Evolutionary conservation across 2,888 invertebrate species (phyloP), one percentile per base, ranked within the genome.

Genomic region (Herminia tarsipennalis): DNA sequence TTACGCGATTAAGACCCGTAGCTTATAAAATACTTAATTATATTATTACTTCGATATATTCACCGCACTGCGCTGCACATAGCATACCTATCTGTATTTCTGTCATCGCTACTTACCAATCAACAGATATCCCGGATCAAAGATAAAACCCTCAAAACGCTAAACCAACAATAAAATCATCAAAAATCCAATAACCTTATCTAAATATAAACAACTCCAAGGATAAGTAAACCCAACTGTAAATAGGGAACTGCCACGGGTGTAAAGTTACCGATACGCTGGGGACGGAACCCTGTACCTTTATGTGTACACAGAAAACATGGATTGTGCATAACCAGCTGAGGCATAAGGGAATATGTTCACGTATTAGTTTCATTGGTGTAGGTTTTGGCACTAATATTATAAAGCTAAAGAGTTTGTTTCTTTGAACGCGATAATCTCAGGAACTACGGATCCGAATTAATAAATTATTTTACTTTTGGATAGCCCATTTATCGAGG

Each of bases 261-360:
- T 29, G 29, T 45, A 52, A 58, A 63, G 56, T 63, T 53, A 38
- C 28, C 32, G 16, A 46, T 41, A 48, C 59, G 56, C 44, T 29
- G 32, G 52, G 41, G 45, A 45, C 17, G 12, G 6, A 24, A 32
- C 34, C 37, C 42, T 35, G 27, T 36, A 51, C 46, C 37, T 45
- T 39, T 30, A 41, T 53, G 35, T 30, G n/a, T 22, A 9, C 28
- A 36, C 8, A 14, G n/a, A 12, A 14, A 10, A 57, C 62, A 54
- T 39, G 48, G 39, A 49, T 55, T 62, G 48, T 55, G 58, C 47
- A 54, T 55, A 62, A 41, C 45, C 28, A 44, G 43, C 9, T 8
- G 9, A 18, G 14, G 9, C 9, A 6, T 34, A 2, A 16, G 9
- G 8, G 14, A 22, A 34, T 24, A 14, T 6, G 6, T 14, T 34